phyloP scores from a whole-genome alignment of 2,797 vertebrate genomes.

The Synanceia verrucosa region DNA sequence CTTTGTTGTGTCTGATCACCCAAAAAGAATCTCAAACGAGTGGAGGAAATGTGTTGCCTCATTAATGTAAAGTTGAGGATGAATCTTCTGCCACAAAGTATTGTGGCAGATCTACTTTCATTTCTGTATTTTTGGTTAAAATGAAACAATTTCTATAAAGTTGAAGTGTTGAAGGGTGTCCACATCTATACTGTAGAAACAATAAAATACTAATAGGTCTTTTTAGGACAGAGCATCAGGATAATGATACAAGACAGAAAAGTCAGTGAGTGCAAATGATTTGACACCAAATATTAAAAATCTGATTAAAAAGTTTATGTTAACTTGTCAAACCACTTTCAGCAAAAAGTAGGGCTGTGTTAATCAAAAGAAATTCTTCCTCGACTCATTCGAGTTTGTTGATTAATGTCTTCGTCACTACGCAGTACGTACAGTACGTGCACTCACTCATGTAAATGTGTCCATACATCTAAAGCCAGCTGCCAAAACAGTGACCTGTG shows the following conservation, averaged over 20 bases:
- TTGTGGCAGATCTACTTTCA: not conserved
- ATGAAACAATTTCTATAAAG: not conserved
- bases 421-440: not conserved
- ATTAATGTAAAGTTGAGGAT: constrained; percentile 3
- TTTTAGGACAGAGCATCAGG: not conserved
- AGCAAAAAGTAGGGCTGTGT: no score
- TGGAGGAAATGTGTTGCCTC: not conserved
- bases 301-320: not conserved
- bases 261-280: not conserved
- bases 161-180: not conserved
- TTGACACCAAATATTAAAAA: constrained; percentile 1
- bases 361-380: no score
- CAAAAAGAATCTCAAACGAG: not conserved
- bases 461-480: constrained; percentile 7
- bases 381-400: no score
- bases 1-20: constrained; percentile 11
- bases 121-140: not conserved
- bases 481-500: constrained; percentile 13
- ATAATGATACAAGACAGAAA: not conserved
- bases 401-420: no score
- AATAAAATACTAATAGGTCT: not conserved
- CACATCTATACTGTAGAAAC: not conserved
- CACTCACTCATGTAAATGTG: not conserved
- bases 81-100: not conserved
- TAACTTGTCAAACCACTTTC: not conserved